A percentile compares a stretch with the other conserved stretches of the same genome.
Evolutionary conservation across 2,888 invertebrate genomes (phyloP).

Genomic region (Protophormia terraenovae): DNA sequence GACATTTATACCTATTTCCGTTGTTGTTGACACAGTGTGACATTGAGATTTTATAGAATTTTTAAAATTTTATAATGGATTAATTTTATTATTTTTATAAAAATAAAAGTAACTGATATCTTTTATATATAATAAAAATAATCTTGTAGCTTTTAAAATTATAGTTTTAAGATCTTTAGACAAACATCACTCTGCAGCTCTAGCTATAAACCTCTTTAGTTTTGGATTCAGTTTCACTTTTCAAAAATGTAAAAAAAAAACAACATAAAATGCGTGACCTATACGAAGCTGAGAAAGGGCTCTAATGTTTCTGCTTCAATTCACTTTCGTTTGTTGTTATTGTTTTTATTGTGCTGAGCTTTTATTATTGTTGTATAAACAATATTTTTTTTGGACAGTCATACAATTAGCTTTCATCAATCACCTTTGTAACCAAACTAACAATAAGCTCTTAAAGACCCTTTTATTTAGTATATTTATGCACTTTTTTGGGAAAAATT

Average conservation of each 20-base stretch:
- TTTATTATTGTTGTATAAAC: neutral
- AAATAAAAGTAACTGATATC: no score
- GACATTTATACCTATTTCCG: neutral
- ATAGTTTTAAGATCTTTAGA: neutral
- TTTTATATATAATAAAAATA: no score
- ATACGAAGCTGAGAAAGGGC: conserved; percentile 20
- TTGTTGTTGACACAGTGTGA: neutral
- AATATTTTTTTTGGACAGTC: conserved; percentile 1
- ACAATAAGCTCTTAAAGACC: conserved; percentile 36
- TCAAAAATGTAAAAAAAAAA: conserved; percentile 1
- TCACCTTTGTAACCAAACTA: conserved; percentile 51
- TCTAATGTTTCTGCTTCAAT: conserved; percentile 17
- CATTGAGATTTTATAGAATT: neutral
- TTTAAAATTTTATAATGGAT: no score
- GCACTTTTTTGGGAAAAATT: neutral
- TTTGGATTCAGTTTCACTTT: conserved; percentile 62
- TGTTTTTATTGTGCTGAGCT: neutral
- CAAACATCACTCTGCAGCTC: neutral
- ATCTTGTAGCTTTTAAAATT: no score
- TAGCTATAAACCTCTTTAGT: neutral
- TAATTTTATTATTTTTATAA: no score
- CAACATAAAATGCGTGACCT: conserved; percentile 55
- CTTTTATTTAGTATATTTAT: conserved; percentile 11
- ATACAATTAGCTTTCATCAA: conserved; percentile 67
- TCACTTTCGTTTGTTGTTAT: conserved; percentile 27